Percentiles rank a stretch among this genome's conserved stretches.
Conservation (phyloP, 1,140 invertebrate species). For the Lepidotrigona ventralis region DNA sequence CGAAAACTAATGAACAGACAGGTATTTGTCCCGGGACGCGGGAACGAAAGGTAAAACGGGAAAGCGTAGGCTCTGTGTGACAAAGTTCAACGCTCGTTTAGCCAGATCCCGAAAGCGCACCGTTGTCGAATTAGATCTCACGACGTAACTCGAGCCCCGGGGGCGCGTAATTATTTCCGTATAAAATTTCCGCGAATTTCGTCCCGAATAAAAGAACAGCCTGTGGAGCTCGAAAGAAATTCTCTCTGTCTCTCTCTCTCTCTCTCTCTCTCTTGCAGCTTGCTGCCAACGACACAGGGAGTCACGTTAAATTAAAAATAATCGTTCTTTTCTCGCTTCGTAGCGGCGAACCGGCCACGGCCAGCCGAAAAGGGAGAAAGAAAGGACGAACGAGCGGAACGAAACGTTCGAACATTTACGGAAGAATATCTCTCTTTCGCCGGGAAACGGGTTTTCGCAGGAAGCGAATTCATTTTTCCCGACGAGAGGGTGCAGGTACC, state of each 20-base stretch:
- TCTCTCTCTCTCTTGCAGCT: too few species aligned
- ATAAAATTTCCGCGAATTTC: slow-evolving; percentile 40
- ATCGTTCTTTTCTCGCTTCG: background rate
- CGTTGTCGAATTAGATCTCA: slow-evolving; percentile 19
- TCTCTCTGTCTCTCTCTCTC: background rate
- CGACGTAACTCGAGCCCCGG: slow-evolving; percentile 9
- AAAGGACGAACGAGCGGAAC: background rate
- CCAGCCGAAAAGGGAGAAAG: background rate
- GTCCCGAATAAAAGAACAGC: slow-evolving; percentile 18
- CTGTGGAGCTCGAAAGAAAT: slow-evolving; percentile 2
- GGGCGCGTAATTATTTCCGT: slow-evolving; percentile 38
- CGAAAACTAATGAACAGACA: background rate
- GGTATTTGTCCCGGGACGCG: background rate
- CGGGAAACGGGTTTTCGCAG: background rate
- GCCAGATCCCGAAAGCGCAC: background rate
- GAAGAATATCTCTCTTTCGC: background rate
- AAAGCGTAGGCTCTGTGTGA: background rate
- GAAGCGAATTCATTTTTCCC: background rate
- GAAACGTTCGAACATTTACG: background rate
- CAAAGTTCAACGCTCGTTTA: slow-evolving; percentile 2
- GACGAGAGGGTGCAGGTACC: background rate
- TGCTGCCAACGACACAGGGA: background rate
- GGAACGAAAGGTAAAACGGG: background rate
- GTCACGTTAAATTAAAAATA: slow-evolving; percentile 38
- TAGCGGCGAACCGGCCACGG: background rate